A percentile compares a stretch with the other conserved stretches of the same genome.
phyloP scores from a whole-genome alignment of 2,888 invertebrate genomes.

The Silvanus unidentatus region DNA sequence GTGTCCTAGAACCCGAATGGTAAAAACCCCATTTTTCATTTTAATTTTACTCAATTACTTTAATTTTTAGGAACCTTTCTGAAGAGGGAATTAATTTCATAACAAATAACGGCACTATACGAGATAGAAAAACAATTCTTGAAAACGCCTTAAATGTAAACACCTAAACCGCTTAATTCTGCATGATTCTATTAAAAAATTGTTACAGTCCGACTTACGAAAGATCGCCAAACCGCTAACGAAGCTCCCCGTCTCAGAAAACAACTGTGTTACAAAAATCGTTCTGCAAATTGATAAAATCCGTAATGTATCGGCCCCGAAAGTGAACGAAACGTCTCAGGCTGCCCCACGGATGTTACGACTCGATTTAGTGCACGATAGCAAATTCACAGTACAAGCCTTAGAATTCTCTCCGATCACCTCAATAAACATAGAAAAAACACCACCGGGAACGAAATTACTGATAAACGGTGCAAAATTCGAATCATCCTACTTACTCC shows the following conservation, averaged over 20 bases:
- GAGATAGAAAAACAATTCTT: constrained; percentile 58
- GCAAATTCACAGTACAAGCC: constrained; percentile 69
- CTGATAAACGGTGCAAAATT: constrained; percentile 57
- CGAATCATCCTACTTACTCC: constrained; percentile 59
- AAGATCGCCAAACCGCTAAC: constrained; percentile 74
- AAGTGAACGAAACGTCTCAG: constrained; percentile 79
- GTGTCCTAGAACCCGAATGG: background rate
- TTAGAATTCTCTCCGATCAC: constrained; percentile 70
- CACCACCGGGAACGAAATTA: constrained; percentile 79
- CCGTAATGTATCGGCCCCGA: constrained; percentile 84
- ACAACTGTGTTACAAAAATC: constrained; percentile 43
- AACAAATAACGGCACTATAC: constrained; percentile 57
- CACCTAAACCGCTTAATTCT: background rate
- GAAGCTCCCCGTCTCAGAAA: background rate
- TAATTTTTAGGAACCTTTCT: constrained; percentile 62
- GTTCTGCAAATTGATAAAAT: constrained; percentile 85
- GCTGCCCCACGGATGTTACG: constrained; percentile 79
- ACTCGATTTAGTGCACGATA: constrained; percentile 77
- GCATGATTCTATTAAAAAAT: background rate
- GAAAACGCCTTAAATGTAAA: constrained; percentile 66
- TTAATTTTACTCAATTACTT: background rate
- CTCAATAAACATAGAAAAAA: constrained; percentile 64
- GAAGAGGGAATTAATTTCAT: constrained; percentile 64
- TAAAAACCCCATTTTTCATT: background rate
- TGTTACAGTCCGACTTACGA: constrained; percentile 65